Base-by-base conservation (phyloP, 2,888 invertebrate species). In the Sialis lutaria region DNA sequence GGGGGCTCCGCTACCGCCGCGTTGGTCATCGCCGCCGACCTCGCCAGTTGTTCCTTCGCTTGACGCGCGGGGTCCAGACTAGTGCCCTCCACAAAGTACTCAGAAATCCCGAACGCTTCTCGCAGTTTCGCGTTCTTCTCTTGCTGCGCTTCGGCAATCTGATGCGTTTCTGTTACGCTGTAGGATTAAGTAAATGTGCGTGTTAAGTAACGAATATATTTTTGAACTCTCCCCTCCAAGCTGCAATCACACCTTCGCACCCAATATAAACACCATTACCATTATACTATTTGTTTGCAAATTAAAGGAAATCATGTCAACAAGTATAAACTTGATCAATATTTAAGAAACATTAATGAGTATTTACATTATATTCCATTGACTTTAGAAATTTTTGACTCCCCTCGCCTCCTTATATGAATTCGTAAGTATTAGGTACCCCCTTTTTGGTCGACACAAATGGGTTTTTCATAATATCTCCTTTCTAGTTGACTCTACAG, bases 131-230 rank as follows among this genome's bases (percentile, higher is more conserved):
- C 88, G 73, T 96, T 96, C 68, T 95, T 95, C 66, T 90, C 88
- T 60, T 89, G 87, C 64, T 93, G 93, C 30, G 95, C 93, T 64
- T 91, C 91, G 1, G 96, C 95, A 53, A 92, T 80, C 65, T 93
- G 90, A 70, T 97, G 96, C 42, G 92, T 93, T 63, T 93, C 95
- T 51, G 87, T 87, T 51, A 90, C 90, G 67, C 91, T 91, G 69
- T 8, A 64, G 62, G 46, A 52, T 50, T 52, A 35, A 30, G 31
- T 31, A 39, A 42, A 31, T 40, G 37, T 40, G 32, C 8, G 10
- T n/a, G n/a, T 46, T 22, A 22, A 22, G 22, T 22, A 4, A 22
- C 22, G 22, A 22, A 22, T 2, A 22, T 22, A 22, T 22, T 22
- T 22, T 22, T 22, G 22, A 22, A 2, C 22, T 22, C 22, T 4